These are phyloP conservation scores for Alosa alosa DNA, from an alignment of 2,113 vertebrate genomes.

Conservation along the genomic window DNA sequence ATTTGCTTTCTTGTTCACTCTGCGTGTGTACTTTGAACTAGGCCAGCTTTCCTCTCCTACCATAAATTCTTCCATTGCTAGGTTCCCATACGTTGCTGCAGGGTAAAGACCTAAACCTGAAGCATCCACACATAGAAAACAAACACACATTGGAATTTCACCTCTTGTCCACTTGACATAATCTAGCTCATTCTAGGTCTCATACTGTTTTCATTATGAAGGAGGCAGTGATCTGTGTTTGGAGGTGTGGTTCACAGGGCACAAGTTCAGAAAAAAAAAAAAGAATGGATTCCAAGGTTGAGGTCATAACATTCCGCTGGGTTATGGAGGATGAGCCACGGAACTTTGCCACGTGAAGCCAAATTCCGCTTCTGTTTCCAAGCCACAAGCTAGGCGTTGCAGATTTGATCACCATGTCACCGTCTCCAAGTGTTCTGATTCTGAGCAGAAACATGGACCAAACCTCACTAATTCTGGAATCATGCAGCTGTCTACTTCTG, in stretches of 20 bases:
- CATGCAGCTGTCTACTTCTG: neutral
- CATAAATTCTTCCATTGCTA: slow-evolving; percentile 11
- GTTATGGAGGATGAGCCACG: neutral
- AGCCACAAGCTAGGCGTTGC: neutral
- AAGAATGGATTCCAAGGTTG: neutral
- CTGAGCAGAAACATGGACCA: neutral
- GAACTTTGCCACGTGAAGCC: neutral
- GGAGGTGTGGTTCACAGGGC: neutral
- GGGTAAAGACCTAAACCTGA: neutral
- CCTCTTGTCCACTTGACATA: neutral
- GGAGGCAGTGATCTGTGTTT: neutral
- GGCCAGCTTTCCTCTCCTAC: neutral
- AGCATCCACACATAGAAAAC: neutral
- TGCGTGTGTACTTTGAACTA: neutral
- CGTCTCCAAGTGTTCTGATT: neutral
- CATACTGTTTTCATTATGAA: neutral
- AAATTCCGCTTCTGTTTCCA: neutral
- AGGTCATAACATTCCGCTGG: slow-evolving; percentile 6
- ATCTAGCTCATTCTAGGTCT: neutral
- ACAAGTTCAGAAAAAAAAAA: neutral
- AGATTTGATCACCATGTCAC: neutral
- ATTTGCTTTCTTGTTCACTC: neutral
- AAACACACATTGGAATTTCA: neutral
- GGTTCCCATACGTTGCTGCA: neutral
- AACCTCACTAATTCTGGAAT: neutral